A percentile compares a stretch with the other conserved stretches of the same genome.
These are phyloP conservation scores for Crotalus tigris DNA, from an alignment of 2,113 vertebrate genomes.

Conservation along the genomic window DNA sequence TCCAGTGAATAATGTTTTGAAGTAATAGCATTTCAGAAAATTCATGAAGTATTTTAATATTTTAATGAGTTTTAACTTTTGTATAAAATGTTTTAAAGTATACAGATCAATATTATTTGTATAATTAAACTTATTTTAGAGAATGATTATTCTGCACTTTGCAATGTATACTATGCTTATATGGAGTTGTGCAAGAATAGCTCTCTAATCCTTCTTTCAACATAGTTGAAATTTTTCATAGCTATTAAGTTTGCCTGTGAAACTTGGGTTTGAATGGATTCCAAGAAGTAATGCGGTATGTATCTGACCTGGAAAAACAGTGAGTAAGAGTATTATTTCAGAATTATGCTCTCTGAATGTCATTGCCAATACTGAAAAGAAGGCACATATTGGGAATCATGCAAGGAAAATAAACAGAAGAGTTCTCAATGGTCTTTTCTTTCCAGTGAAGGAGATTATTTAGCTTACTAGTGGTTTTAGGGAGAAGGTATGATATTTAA, in stretches of 20 bases:
- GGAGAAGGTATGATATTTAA: neutral
- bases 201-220: neutral
- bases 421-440: neutral
- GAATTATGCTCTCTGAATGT: neutral
- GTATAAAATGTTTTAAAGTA: neutral
- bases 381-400: neutral
- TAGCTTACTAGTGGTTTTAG: neutral
- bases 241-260: constrained; percentile 8
- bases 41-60: neutral
- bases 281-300: constrained; percentile 10
- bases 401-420: neutral
- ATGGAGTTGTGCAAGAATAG: neutral
- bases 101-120: neutral
- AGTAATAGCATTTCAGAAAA: neutral
- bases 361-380: neutral
- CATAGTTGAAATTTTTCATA: constrained; percentile 27
- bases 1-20: neutral
- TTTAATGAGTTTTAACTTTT: neutral
- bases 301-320: constrained; percentile 1
- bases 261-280: neutral
- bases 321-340: neutral
- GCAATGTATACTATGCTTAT: neutral
- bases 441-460: neutral
- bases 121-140: neutral
- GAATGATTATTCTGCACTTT: neutral